These are phyloP conservation scores for Pantherophis vulpinus DNA, from an alignment of 2,797 vertebrate species.

Conservation along the genomic window DNA sequence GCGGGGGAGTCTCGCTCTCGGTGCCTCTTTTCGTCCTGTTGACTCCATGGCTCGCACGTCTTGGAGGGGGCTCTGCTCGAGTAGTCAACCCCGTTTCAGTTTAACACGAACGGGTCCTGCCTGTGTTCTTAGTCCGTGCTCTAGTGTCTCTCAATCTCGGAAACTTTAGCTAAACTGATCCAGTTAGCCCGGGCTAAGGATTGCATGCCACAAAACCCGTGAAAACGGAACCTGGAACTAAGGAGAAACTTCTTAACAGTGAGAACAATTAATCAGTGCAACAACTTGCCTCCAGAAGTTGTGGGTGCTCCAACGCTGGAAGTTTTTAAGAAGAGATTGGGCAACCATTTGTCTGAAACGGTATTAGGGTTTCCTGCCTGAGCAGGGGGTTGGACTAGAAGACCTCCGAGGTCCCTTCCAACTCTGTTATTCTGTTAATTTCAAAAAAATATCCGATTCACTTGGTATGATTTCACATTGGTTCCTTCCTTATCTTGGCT, in stretches of 20 bases:
- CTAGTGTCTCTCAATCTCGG: neutral
- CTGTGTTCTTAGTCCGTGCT: neutral
- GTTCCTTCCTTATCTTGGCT: neutral
- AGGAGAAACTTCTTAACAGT: neutral
- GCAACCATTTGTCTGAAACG: neutral
- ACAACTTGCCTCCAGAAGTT: neutral
- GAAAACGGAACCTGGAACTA: neutral
- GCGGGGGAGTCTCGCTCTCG: neutral
- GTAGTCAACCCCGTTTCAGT: neutral
- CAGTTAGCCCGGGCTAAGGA: neutral
- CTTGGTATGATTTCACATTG: neutral
- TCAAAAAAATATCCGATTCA: neutral
- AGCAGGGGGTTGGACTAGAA: neutral
- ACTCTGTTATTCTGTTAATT: neutral
- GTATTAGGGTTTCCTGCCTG: neutral
- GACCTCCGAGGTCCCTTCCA: neutral
- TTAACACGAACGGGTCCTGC: neutral
- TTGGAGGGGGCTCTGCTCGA: neutral
- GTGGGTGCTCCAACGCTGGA: neutral
- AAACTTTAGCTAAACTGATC: neutral
- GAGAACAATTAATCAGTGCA: neutral
- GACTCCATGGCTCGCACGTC: neutral
- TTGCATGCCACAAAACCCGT: neutral
- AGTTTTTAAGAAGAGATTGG: neutral
- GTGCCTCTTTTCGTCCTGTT: neutral